Conservation (phyloP, 2,113 vertebrate species). For the Toxostoma redivivum region DNA sequence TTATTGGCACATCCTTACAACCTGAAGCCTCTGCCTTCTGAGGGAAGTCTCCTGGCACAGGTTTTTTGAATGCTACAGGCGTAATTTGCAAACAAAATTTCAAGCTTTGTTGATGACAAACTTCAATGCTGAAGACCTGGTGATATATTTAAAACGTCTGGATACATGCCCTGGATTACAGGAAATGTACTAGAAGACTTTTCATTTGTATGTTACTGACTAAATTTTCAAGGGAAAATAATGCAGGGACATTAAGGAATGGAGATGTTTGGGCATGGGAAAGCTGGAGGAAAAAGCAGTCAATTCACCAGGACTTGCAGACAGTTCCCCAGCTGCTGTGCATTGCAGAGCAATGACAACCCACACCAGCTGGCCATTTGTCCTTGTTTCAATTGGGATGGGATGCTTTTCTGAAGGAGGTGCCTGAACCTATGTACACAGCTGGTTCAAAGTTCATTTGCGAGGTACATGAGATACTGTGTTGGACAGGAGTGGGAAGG, state of each 20-base stretch:
- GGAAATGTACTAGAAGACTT: background rate
- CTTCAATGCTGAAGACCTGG: background rate
- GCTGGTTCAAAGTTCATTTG: background rate
- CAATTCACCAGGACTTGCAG: background rate
- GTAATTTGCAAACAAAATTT: background rate
- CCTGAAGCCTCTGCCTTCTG: background rate
- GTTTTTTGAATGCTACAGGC: background rate
- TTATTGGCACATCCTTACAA: background rate
- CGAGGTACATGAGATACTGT: background rate
- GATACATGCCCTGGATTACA: background rate
- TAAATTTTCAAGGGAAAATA: background rate
- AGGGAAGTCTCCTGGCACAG: background rate
- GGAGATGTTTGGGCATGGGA: background rate
- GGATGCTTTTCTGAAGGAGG: background rate
- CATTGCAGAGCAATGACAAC: background rate
- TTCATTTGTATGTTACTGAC: background rate
- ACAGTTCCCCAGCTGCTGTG: background rate
- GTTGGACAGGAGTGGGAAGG: too few relatives aligned
- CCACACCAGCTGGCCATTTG: background rate
- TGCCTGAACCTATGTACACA: background rate
- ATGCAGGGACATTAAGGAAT: background rate
- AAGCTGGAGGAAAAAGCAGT: background rate
- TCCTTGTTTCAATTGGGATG: background rate
- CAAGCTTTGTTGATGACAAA: background rate
- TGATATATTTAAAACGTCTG: background rate